Evolutionary conservation across 2,113 vertebrate genomes (phyloP).

Genomic region (Symphodus melops): DNA sequence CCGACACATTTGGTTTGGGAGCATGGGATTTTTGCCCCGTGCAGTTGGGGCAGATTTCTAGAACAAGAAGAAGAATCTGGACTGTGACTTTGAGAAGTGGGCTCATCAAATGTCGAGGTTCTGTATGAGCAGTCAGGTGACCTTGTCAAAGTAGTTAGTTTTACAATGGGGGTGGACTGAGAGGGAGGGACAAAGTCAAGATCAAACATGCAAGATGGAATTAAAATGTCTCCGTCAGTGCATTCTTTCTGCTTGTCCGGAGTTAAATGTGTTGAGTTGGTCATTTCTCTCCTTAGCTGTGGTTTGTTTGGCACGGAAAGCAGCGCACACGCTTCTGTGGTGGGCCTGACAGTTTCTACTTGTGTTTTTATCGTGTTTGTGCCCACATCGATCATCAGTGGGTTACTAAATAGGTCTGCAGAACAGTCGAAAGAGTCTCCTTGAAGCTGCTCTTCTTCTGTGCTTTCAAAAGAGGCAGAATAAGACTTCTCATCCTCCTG

Average conservation of each 20-base stretch:
- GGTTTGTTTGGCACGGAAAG: not conserved
- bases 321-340: not conserved
- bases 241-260: slow-evolving; percentile 6
- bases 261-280: not conserved
- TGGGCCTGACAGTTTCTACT: not conserved
- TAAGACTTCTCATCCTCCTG: not conserved
- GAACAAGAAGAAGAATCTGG: not conserved
- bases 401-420: slow-evolving; percentile 70
- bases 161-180: slow-evolving; percentile 74
- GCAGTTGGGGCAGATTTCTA: not conserved
- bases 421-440: slow-evolving; percentile 68
- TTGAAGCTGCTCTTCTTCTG: slow-evolving; percentile 36
- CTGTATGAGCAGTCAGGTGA: not conserved
- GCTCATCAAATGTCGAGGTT: not conserved
- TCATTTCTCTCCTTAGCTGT: not conserved
- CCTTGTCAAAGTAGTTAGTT: not conserved
- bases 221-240: slow-evolving; percentile 10
- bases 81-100: not conserved
- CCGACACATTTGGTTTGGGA: not conserved
- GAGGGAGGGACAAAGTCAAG: slow-evolving; percentile 69
- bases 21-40: not conserved
- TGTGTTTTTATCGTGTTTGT: not conserved
- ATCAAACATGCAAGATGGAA: slow-evolving; percentile 6
- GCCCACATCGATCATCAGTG: not conserved
- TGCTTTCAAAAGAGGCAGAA: slow-evolving; percentile 6